A percentile compares a stretch with the other conserved stretches of the same genome.
Evolutionary conservation across 1,140 invertebrate species (phyloP).

Genomic region (Potamilus streckersoni): DNA sequence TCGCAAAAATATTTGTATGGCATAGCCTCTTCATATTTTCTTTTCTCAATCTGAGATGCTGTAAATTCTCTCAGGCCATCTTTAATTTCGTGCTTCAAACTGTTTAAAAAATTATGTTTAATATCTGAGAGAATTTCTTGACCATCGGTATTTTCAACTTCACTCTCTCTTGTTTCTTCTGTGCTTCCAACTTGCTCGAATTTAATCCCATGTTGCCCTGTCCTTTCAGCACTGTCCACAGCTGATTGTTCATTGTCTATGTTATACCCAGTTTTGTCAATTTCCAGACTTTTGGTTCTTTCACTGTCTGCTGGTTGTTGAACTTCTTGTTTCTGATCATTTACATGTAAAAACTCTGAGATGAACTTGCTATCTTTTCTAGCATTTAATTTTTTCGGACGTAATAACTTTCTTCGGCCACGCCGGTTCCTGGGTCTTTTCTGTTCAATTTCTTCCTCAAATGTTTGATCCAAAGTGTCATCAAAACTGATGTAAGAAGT

Average conservation of each 20-base stretch:
- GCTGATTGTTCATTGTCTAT: constrained; percentile 1
- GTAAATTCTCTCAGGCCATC: background rate
- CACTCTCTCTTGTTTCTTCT: background rate
- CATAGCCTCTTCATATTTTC: constrained; percentile 27
- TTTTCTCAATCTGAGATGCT: constrained; percentile 7
- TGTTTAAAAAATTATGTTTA: background rate
- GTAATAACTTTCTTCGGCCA: no score
- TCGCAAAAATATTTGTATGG: constrained; percentile 65
- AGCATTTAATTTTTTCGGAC: no score
- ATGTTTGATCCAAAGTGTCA: no score
- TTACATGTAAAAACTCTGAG: no score
- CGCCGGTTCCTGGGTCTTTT: no score
- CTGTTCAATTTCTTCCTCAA: no score
- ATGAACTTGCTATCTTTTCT: no score
- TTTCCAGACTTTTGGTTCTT: no score
- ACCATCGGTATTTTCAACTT: background rate
- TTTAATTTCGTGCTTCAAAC: background rate
- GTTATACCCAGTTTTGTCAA: background rate
- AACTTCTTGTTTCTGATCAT: no score
- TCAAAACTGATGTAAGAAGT: no score
- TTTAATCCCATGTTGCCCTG: background rate
- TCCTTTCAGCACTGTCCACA: background rate
- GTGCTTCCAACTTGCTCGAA: background rate
- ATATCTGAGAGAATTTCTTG: background rate
- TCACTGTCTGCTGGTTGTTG: no score